Conservation (phyloP, 2,113 vertebrate species). For the Sylvietta virens region DNA sequence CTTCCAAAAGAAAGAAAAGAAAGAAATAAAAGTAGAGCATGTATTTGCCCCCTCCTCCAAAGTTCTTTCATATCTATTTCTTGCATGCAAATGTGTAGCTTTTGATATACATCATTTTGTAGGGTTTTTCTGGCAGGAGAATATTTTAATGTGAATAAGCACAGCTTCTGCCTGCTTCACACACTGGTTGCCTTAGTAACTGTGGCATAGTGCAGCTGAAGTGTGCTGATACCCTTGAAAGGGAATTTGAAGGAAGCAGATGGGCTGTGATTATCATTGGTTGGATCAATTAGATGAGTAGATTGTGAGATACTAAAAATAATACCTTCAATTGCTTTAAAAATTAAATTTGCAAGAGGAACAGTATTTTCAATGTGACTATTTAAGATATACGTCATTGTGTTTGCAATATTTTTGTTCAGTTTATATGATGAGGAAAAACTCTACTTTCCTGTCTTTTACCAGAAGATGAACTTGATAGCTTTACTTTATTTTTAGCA, state of each 20-base stretch:
- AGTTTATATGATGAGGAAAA: background rate
- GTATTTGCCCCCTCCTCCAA: background rate
- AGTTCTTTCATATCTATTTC: background rate
- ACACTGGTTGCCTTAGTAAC: slow-evolving; percentile 38
- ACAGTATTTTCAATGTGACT: background rate
- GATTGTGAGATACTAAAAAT: background rate
- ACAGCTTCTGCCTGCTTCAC: background rate
- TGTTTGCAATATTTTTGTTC: background rate
- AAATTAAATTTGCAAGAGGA: background rate
- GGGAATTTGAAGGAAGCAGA: background rate
- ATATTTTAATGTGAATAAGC: background rate
- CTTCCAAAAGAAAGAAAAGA: background rate
- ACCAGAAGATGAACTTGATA: background rate
- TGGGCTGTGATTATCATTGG: background rate
- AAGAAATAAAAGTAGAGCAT: background rate
- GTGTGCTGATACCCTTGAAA: background rate
- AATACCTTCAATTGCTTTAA: background rate
- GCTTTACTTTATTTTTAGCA: background rate
- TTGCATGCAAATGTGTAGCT: background rate
- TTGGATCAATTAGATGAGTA: slow-evolving; percentile 1
- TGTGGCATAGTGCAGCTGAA: background rate
- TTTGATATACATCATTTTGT: background rate
- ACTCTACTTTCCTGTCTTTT: background rate
- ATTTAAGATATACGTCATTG: background rate
- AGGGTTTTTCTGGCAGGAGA: background rate